Base-by-base conservation (phyloP, 1,140 invertebrate genomes). In the Lepidurus arcticus region DNA sequence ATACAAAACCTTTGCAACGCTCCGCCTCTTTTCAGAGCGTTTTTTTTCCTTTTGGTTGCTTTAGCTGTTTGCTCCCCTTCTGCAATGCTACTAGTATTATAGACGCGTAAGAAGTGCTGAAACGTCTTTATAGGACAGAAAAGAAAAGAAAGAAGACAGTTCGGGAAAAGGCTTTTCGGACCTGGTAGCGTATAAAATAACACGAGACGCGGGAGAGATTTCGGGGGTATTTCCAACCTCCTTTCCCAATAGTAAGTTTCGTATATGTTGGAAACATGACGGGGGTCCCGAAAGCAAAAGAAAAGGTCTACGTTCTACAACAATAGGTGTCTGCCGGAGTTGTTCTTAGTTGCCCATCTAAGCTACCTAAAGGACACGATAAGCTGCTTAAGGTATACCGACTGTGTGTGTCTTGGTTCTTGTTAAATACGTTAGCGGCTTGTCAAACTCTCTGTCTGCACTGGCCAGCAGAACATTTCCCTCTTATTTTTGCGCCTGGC, bases 321-420 rank as follows among this genome's bases (percentile, higher is more conserved):
- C 53, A 65, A 65, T 65, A 65, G 53, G 53, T 65, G 53, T 65
- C 53, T 65, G 53, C 16, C 9, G 16, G 21, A 65, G 53, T 65
- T 65, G 53, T 65, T 65, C 53, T 9, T 65, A 16, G 53, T 65
- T 21, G 53, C 53, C 53, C 53, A 65, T 65, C 53, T 65, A 65
- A 65, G 53, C 53, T 65, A 65, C 53, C 53, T 65, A 65, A 65
- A 65, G 34, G 21, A 65, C 53, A 65, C 53, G 53, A 65, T 65
- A 65, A 65, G 53, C 53, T 13, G 53, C 53, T 65, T 65, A 65
- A 65, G 53, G 53, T 65, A 65, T 65, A 65, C 34, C 34, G 34
- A 34, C 34, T 34, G 53, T n/a, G 53, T 65, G 53, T 65, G 53
- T 65, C 53, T 21, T 21, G 21, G 53, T 65, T 65, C 53, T 65